A percentile compares a stretch with the other conserved stretches of the same genome.
Evolutionary conservation across 2,797 vertebrate species (phyloP).

Genomic region (Hybognathus amarus): DNA sequence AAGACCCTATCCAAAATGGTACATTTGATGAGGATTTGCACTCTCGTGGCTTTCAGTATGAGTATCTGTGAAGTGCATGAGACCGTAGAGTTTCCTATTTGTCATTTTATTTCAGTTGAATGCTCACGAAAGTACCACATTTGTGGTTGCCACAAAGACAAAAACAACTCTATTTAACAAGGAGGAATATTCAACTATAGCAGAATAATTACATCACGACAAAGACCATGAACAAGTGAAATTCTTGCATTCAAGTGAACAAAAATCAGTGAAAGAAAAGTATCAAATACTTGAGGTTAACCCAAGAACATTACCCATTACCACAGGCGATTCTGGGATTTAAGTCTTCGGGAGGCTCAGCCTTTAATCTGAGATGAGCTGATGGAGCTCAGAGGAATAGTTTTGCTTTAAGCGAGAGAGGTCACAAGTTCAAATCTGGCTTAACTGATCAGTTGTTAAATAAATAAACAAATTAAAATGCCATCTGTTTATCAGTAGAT

Average conservation of each 20-base stretch:
- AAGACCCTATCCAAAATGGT: background rate
- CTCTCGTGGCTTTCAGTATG: background rate
- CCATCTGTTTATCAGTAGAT: conserved; percentile 3
- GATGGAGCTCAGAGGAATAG: conserved; percentile 1
- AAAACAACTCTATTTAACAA: background rate
- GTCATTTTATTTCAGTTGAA: background rate
- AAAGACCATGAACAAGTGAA: background rate
- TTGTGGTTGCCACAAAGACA: background rate
- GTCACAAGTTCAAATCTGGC: background rate
- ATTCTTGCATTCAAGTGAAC: background rate
- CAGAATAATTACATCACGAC: background rate
- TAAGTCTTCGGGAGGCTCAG: background rate
- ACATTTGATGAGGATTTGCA: background rate
- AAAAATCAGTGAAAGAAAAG: background rate
- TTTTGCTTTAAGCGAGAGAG: background rate
- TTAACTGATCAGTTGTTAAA: background rate
- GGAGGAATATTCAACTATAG: background rate
- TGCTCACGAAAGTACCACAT: background rate
- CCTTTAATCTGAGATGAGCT: conserved; percentile 19
- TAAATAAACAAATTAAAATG: background rate
- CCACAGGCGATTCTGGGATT: conserved; percentile 1
- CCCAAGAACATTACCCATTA: background rate
- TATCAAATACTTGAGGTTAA: conserved; percentile 3
- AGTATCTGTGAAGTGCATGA: background rate
- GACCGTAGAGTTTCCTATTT: background rate